Evolutionary conservation across 2,888 invertebrate species (phyloP), one percentile per base, ranked within the genome.

Genomic region (Pinctada fucata): DNA sequence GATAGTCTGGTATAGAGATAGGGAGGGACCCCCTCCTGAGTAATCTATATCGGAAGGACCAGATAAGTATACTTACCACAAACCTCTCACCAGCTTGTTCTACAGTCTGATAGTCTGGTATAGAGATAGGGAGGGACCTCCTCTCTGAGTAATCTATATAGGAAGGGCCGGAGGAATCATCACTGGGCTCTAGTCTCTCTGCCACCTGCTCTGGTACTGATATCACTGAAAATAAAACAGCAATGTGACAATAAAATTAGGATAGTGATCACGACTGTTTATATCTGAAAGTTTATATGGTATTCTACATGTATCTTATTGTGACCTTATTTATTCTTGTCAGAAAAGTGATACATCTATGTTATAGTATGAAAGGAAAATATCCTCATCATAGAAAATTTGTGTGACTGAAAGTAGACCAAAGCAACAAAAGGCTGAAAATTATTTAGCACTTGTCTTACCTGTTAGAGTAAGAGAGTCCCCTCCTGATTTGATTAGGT

Each of bases 401-500:
- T 31, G 31, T 31, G 31, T 31, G 31, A 31, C 31, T 31, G 31
- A 31, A 31, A 31, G 31, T 31, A 31, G 31, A 31, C 31, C 31
- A 31, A 31, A 31, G 31, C 31, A 31, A 31, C 31, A 31, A 31
- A 31, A 31, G 31, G 31, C 31, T 31, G 31, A 31, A 31, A 31
- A 31, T 31, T 31, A 31, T 31, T 31, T 31, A 31, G 31, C 31
- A 31, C 31, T 31, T 31, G 31, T 31, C 79, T 78, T 83, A 92
- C 92, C 99, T 80, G 99, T 98, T 77, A 99, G 95, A 48, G 97
- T 97, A 84, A 99, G 95, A 84, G 97, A 97, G 93, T 99, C 99
- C 31, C 99, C 99, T 2, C 99, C 99, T 13, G 99, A 98, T 93
- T 99, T 99, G 90, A 99, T 99, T 87, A 99, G 95, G 93, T 99